A percentile compares a stretch with the other conserved stretches of the same genome.
phyloP scores from a whole-genome alignment of 2,888 invertebrate species.

The Deroplatys truncata region DNA sequence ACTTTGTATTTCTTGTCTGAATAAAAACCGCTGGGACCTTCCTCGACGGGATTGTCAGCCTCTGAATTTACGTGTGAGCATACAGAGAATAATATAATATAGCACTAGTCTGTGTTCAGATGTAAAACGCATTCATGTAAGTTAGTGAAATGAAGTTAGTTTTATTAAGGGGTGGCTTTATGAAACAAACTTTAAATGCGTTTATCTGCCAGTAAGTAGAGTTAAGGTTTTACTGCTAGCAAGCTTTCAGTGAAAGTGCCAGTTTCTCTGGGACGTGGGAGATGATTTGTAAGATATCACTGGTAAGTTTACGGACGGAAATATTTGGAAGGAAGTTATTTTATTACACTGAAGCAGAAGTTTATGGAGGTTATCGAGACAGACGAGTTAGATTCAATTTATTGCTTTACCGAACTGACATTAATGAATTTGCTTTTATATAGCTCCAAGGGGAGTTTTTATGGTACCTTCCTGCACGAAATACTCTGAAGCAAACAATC shows the following conservation, averaged over 20 bases:
- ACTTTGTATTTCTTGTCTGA: too few relatives aligned
- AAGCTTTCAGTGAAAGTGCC: background rate
- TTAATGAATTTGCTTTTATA: background rate
- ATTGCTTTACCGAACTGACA: background rate
- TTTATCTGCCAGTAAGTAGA: background rate
- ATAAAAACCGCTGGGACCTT: too few relatives aligned
- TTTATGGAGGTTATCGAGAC: background rate
- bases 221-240: background rate
- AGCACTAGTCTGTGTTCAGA: too few relatives aligned
- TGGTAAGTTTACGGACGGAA: background rate
- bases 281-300: background rate
- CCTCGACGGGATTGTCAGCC: too few relatives aligned
- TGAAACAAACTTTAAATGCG: background rate
- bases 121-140: too few relatives aligned
- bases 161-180: background rate
- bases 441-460: background rate
- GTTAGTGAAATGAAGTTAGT: too few relatives aligned
- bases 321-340: background rate
- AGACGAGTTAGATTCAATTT: background rate
- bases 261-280: background rate
- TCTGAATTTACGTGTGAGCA: too few relatives aligned
- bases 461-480: background rate
- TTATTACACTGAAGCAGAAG: background rate
- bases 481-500: background rate
- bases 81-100: too few relatives aligned